phyloP scores from a whole-genome alignment of 2,113 vertebrate species.

The Rynchops niger region DNA sequence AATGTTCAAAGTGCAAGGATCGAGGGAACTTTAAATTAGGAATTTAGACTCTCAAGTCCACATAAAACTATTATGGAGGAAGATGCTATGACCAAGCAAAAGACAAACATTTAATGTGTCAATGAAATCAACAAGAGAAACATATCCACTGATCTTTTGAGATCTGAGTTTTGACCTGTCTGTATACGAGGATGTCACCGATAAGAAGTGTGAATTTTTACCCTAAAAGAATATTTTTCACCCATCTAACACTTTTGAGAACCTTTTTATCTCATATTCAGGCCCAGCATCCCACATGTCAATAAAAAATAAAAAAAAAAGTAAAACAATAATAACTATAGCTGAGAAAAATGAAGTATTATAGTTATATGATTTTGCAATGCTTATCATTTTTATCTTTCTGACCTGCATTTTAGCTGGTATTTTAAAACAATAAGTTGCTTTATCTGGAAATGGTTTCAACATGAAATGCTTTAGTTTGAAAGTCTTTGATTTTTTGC shows the following conservation, averaged over 20 bases:
- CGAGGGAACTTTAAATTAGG: constrained; percentile 63
- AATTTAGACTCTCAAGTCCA: constrained; percentile 19
- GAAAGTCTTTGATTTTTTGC: neutral
- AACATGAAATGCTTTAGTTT: neutral
- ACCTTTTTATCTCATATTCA: neutral
- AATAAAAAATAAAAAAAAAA: neutral
- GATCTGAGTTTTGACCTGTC: neutral
- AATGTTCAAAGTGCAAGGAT: constrained; percentile 49
- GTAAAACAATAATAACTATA: neutral
- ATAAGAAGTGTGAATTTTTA: neutral
- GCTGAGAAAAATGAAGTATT: neutral
- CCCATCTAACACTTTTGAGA: neutral
- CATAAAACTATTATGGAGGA: constrained; percentile 25
- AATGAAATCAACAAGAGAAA: constrained; percentile 3
- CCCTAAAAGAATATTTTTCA: neutral
- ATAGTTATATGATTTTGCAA: neutral
- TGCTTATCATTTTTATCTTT: neutral
- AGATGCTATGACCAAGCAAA: neutral
- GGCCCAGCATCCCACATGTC: neutral
- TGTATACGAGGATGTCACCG: neutral
- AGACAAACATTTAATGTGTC: constrained; percentile 16
- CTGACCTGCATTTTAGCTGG: neutral
- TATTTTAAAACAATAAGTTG: neutral
- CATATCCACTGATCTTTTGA: neutral
- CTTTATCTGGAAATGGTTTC: neutral